Evolutionary conservation across 1,140 invertebrate species (phyloP).

Genomic region (Mamestra configurata): DNA sequence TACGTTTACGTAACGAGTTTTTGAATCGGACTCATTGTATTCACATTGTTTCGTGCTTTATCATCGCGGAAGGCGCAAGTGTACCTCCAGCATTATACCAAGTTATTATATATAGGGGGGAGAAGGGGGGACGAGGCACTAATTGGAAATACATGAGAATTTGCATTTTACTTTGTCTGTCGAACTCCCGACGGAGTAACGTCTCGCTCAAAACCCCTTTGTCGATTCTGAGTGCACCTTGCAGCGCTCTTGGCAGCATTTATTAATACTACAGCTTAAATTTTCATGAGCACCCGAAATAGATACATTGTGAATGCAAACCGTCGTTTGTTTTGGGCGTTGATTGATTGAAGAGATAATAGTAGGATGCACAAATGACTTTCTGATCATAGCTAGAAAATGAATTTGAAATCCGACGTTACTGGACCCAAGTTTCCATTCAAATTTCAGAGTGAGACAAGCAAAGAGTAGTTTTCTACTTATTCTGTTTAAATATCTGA

Average conservation of each 20-base stretch:
- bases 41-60: background rate
- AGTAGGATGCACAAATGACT: background rate
- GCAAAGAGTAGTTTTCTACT: too few relatives aligned
- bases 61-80: background rate
- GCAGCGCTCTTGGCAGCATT: slow-evolving; percentile 11
- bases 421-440: too few relatives aligned
- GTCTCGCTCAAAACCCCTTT: slow-evolving; percentile 71
- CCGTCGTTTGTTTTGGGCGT: background rate
- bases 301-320: background rate
- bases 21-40: too few relatives aligned
- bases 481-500: too few relatives aligned
- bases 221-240: slow-evolving; percentile 53
- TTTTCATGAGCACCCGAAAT: slow-evolving; percentile 13
- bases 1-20: too few relatives aligned
- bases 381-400: too few relatives aligned
- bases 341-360: slow-evolving; percentile 5
- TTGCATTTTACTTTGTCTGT: slow-evolving; percentile 84
- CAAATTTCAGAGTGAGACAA: too few relatives aligned
- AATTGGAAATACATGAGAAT: slow-evolving; percentile 86
- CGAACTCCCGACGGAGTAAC: slow-evolving; percentile 67
- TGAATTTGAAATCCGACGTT: too few relatives aligned
- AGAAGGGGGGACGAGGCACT: slow-evolving; percentile 58
- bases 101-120: slow-evolving; percentile 64
- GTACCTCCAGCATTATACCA: slow-evolving; percentile 47
- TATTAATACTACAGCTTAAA: slow-evolving; percentile 51